Conservation (phyloP, 2,888 invertebrate genomes). For the Tetragonula carbonaria region DNA sequence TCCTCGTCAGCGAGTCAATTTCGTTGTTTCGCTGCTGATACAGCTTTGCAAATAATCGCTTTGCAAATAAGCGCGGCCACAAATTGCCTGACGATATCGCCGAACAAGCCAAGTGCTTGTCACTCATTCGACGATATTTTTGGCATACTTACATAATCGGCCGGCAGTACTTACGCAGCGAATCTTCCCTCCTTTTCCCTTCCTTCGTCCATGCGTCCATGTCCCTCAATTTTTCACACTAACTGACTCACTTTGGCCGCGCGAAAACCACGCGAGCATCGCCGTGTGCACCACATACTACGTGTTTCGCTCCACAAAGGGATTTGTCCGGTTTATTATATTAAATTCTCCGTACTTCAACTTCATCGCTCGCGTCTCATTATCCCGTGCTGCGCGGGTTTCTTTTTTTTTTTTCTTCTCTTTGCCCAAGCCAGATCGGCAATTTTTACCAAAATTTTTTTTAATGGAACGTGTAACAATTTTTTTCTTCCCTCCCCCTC, state of each 20-base stretch:
- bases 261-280: conserved; percentile 3
- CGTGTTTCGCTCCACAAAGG: conserved; percentile 13
- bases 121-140: conserved; percentile 79
- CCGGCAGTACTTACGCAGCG: conserved; percentile 49
- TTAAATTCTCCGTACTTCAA: conserved; percentile 6
- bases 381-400: conserved; percentile 1
- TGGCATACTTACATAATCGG: conserved; percentile 70
- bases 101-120: conserved; percentile 78
- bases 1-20: conserved; percentile 50
- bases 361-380: conserved; percentile 7
- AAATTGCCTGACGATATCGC: conserved; percentile 66
- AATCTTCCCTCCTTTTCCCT: conserved; percentile 44
- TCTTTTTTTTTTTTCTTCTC: neutral
- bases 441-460: conserved; percentile 6
- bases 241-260: conserved; percentile 54
- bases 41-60: conserved; percentile 54
- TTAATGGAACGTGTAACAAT: neutral
- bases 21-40: conserved; percentile 3
- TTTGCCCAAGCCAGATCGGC: neutral
- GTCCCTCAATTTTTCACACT: conserved; percentile 61
- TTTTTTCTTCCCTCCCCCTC: neutral
- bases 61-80: conserved; percentile 44
- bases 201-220: neutral
- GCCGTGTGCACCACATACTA: conserved; percentile 1
- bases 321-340: conserved; percentile 1